Conservation (phyloP, 2,797 vertebrate species). For the Acipenser transmontanus region DNA sequence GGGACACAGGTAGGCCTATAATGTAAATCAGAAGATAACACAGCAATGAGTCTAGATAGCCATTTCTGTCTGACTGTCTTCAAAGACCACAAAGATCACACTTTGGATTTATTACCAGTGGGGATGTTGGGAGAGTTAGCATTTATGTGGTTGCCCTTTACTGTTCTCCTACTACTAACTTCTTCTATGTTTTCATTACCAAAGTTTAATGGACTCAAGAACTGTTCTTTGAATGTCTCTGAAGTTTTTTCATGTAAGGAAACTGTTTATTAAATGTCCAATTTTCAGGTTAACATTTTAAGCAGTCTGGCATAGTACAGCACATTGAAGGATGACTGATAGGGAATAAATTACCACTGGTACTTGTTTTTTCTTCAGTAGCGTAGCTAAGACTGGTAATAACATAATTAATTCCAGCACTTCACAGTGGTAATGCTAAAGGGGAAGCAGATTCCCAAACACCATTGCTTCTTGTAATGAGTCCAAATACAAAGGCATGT, state of each 20-base stretch:
- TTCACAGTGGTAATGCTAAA: conserved; percentile 19
- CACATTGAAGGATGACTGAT: no score
- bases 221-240: not conserved
- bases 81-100: conserved; percentile 19
- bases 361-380: no score
- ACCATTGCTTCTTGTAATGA: conserved; percentile 18
- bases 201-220: conserved; percentile 21
- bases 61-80: conserved; percentile 13
- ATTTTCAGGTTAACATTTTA: not conserved
- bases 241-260: not conserved
- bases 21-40: conserved; percentile 26
- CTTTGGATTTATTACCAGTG: conserved; percentile 24
- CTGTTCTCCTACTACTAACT: conserved; percentile 11
- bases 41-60: conserved; percentile 17
- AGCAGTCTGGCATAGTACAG: not conserved
- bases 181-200: conserved; percentile 16
- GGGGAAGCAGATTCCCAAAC: conserved; percentile 15
- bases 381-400: no score
- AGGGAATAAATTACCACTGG: no score
- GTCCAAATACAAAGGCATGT: conserved; percentile 15
- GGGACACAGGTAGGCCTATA: conserved; percentile 18
- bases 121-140: conserved; percentile 13
- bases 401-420: no score
- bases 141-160: conserved; percentile 27
- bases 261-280: no score